Evolutionary conservation across 2,888 invertebrate genomes (phyloP), one percentile per base, ranked within the genome.

Genomic region (Autographa pulchrina): DNA sequence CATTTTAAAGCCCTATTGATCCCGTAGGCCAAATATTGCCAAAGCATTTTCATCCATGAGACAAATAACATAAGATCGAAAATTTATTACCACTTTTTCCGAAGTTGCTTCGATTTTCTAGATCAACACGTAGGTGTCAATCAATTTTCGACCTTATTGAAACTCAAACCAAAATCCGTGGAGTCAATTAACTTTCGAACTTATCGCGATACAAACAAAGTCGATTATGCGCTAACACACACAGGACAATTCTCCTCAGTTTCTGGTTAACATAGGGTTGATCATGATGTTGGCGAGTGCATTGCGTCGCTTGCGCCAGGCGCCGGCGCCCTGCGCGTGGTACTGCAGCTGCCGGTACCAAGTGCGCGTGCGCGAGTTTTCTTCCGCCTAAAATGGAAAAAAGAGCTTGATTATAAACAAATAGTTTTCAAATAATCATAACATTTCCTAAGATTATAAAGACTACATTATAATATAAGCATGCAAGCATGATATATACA

Each of bases 281-380:
- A 99, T 99, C 99, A 99, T 99, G 83, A 99, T 99, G 90, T 99
- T 99, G n/a, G 99, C 99, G 85, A 99, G 96, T 8, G 99, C 99
- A 88, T 98, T 99, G 52, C 99, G 96, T 78, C 99, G 96, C 91
- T 98, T 97, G 66, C 99, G 96, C 99, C 99, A 99, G 9, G 98
- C 97, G 72, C 99, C 99, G 83, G 99, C 97, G 72, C 99, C 98
- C 90, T 98, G 98, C 32, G 98, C 98, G 91, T 99, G 98, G 88
- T 98, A 98, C 91, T 99, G 98, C 67, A 99, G 94, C 86, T 98
- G 98, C 25, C 98, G 97, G 92, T 98, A 98, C 99, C 99, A 99
- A 41, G 97, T 97, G 83, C 97, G 97, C 0, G 99, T 99, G 83
- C 98, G 97, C 64, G 97, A 97, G 82, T 97, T 97, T 86, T 98